Percentiles rank a stretch among this genome's conserved stretches.
These are phyloP conservation scores for Umimayanthus chanpuru DNA, from an alignment of 92 coral and sea anemone genomes.

Conservation along the genomic window DNA sequence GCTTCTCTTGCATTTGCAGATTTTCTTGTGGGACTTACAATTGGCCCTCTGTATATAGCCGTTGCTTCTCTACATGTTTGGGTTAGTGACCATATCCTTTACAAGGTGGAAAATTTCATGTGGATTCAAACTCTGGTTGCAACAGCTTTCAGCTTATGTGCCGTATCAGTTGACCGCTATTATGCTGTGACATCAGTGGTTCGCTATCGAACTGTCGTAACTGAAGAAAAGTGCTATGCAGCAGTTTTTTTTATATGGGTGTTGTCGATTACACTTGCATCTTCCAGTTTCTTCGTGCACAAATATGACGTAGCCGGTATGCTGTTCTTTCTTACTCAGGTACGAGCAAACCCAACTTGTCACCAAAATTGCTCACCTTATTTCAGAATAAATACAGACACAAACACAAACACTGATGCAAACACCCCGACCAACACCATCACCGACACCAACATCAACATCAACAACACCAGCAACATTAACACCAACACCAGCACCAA, in stretches of 20 bases:
- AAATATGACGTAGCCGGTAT: background rate
- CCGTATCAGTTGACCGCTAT: constrained; percentile 53
- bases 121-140: constrained; percentile 58
- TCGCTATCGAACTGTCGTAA: constrained; percentile 30
- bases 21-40: constrained; percentile 41
- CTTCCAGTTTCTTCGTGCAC: constrained; percentile 24
- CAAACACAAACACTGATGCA: background rate
- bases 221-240: constrained; percentile 1
- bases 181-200: constrained; percentile 46
- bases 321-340: constrained; percentile 21
- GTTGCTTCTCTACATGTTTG: constrained; percentile 39
- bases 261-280: constrained; percentile 38
- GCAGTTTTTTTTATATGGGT: constrained; percentile 33
- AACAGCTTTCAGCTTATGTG: constrained; percentile 48
- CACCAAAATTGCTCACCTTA: background rate
- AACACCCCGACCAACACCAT: background rate
- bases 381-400: too few species aligned
- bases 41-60: constrained; percentile 52
- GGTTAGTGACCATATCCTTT: constrained; percentile 38
- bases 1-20: constrained; percentile 59
- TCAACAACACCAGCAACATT: too few species aligned
- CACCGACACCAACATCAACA: too few species aligned
- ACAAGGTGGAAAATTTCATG: constrained; percentile 49
- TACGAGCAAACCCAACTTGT: background rate
- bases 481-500: too few species aligned